A percentile compares a stretch with the other conserved stretches of the same genome.
These are phyloP conservation scores for Bothrops jararaca DNA, from an alignment of 2,113 vertebrate species.

Conservation along the genomic window DNA sequence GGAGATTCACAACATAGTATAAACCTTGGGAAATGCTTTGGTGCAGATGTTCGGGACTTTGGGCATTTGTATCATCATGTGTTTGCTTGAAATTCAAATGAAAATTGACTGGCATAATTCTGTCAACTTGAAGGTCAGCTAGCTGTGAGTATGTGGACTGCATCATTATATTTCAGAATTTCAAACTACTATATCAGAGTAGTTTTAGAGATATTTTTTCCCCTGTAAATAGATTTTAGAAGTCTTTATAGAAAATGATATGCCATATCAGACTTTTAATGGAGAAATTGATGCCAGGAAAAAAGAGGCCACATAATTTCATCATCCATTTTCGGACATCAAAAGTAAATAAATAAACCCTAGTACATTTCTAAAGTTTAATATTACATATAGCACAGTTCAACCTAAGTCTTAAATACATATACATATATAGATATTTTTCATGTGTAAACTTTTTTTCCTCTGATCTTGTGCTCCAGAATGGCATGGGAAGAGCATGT, in stretches of 20 bases:
- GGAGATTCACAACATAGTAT: rapidly evolving
- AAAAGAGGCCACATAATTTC: background rate
- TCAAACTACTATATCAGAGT: background rate
- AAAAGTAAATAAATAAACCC: background rate
- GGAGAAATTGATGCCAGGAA: background rate
- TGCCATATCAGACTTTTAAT: background rate
- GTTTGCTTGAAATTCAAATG: conserved; percentile 4
- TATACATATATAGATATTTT: background rate
- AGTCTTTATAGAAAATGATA: background rate
- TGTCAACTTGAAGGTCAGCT: background rate
- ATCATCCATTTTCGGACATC: background rate
- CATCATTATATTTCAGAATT: background rate
- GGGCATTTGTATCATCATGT: background rate
- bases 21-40: rapidly evolving
- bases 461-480: background rate
- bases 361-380: background rate
- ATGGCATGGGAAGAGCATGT: background rate
- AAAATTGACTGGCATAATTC: background rate
- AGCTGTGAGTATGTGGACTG: background rate
- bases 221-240: background rate
- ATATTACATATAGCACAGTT: background rate
- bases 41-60: background rate
- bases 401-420: background rate
- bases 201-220: background rate
- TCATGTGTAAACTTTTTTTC: background rate